phyloP scores from a whole-genome alignment of 2,797 vertebrate species.

The Cichlasoma orientale region DNA sequence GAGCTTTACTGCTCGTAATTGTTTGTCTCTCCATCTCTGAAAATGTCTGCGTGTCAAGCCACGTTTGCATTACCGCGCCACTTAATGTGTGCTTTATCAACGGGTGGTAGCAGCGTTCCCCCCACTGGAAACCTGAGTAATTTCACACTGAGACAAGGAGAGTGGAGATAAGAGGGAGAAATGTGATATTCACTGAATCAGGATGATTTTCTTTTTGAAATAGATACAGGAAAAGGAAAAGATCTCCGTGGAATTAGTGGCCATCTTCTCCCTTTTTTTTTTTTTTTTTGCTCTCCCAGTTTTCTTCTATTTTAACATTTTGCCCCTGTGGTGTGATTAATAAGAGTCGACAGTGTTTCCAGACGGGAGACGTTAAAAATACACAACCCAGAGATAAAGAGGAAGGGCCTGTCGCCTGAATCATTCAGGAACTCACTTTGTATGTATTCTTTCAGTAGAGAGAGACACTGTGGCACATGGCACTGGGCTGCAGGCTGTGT shows the following conservation, averaged over 20 bases:
- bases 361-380: conserved; percentile 75
- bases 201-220: conserved; percentile 63
- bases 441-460: conserved; percentile 60
- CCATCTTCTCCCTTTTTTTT: background rate
- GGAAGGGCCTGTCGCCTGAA: conserved; percentile 76
- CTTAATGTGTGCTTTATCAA: conserved; percentile 76
- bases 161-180: conserved; percentile 46
- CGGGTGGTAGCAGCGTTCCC: conserved; percentile 54
- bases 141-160: conserved; percentile 65
- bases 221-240: conserved; percentile 35
- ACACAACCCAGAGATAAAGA: conserved; percentile 76
- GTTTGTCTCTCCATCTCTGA: conserved; percentile 56
- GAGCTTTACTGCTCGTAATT: conserved; percentile 69
- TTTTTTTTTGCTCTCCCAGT: conserved; percentile 29
- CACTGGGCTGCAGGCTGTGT: conserved; percentile 46
- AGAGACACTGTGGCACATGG: conserved; percentile 47
- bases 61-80: conserved; percentile 68
- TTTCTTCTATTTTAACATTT: conserved; percentile 67
- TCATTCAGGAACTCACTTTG: conserved; percentile 77
- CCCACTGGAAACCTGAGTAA: conserved; percentile 65
- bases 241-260: conserved; percentile 37
- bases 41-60: conserved; percentile 56
- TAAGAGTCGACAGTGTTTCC: conserved; percentile 74
- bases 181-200: conserved; percentile 63
- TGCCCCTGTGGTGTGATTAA: conserved; percentile 76